phyloP scores from a whole-genome alignment of 2,797 vertebrate species.

The Enteromius treurensis region DNA sequence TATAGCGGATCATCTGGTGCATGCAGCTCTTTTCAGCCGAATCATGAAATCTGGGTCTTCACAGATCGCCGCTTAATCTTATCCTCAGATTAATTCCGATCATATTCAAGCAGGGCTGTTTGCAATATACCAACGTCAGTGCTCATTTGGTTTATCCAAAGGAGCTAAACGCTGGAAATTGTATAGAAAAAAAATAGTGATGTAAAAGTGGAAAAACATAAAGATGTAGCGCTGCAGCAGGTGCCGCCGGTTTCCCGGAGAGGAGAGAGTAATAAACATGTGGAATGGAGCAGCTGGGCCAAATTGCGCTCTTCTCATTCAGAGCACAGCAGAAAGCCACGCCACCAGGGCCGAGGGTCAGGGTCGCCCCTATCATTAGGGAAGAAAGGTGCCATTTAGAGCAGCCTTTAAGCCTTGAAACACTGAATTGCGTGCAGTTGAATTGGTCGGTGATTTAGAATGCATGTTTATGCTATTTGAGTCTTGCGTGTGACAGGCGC shows the following conservation, averaged over 20 bases:
- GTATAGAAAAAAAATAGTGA: constrained; percentile 1
- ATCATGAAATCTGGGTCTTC: constrained; percentile 39
- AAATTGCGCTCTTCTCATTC: constrained; percentile 76
- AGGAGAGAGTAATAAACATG: constrained; percentile 70
- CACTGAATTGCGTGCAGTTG: constrained; percentile 45
- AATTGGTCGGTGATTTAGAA: constrained; percentile 43
- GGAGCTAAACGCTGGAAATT: background rate
- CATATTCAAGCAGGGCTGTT: constrained; percentile 18
- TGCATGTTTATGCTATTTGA: constrained; percentile 22
- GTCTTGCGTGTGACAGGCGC: background rate
- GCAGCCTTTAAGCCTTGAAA: constrained; percentile 63
- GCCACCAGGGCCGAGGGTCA: constrained; percentile 73
- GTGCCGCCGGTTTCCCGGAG: constrained; percentile 63
- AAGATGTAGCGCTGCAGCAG: constrained; percentile 69
- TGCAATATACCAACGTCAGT: background rate
- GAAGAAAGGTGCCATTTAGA: constrained; percentile 64
- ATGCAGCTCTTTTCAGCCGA: constrained; percentile 37
- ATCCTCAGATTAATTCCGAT: constrained; percentile 35
- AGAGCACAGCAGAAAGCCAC: constrained; percentile 73
- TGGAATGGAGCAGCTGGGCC: constrained; percentile 73
- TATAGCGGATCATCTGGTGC: constrained; percentile 28
- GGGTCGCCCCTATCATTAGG: constrained; percentile 68
- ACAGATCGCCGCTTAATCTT: constrained; percentile 43
- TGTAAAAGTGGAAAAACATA: constrained; percentile 18
- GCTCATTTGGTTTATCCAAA: constrained; percentile 7